These are phyloP conservation scores for Listronotus oregonensis DNA, from an alignment of 1,140 invertebrate species.

Conservation along the genomic window DNA sequence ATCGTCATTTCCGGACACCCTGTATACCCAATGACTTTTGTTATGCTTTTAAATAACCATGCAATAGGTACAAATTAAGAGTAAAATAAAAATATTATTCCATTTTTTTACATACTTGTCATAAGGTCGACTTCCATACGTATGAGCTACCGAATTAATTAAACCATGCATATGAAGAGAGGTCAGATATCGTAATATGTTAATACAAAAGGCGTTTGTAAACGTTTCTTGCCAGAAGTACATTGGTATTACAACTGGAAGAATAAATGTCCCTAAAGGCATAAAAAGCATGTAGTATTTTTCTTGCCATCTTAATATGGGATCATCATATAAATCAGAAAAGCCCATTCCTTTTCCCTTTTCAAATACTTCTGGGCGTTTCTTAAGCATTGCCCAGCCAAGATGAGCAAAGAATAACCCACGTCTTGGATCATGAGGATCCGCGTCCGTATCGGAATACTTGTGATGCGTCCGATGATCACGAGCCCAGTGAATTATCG, in stretches of 20 bases:
- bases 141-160: slow-evolving; percentile 93
- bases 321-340: slow-evolving; percentile 67
- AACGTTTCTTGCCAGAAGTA: slow-evolving; percentile 84
- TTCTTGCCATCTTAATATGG: slow-evolving; percentile 66
- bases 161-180: slow-evolving; percentile 93
- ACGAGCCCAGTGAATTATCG: no score
- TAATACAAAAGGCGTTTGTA: slow-evolving; percentile 79
- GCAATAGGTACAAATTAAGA: no score
- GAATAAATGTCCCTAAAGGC: slow-evolving; percentile 79
- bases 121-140: slow-evolving; percentile 89
- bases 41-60: no score
- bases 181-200: slow-evolving; percentile 83
- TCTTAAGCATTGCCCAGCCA: no score
- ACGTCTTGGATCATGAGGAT: no score
- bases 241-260: slow-evolving; percentile 84
- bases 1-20: no score
- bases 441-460: no score
- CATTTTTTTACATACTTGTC: slow-evolving; percentile 67
- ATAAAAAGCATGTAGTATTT: slow-evolving; percentile 77
- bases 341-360: slow-evolving; percentile 68
- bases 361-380: slow-evolving; percentile 64
- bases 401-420: no score
- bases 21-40: no score
- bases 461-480: no score
- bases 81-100: no score